phyloP scores from a whole-genome alignment of 2,888 invertebrate genomes.

The Agonopterix heracliana region DNA sequence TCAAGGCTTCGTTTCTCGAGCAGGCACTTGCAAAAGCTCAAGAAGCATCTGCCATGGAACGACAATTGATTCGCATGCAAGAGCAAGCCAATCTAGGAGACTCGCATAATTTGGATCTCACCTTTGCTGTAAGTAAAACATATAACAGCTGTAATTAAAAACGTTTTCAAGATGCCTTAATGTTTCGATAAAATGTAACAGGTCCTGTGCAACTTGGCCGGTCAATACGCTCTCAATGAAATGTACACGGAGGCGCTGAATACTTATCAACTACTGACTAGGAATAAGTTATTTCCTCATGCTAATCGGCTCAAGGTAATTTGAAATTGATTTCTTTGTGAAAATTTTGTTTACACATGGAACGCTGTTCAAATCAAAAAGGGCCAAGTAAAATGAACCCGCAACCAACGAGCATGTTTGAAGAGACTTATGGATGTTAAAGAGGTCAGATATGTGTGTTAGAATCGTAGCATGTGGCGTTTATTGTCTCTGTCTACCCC shows the following conservation, averaged over 20 bases:
- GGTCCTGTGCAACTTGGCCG: slow-evolving; percentile 97
- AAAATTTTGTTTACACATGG: background rate
- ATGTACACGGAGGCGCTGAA: slow-evolving; percentile 97
- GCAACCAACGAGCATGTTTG: too few species aligned
- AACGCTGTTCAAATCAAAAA: background rate
- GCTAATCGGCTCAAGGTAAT: slow-evolving; percentile 92
- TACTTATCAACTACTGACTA: slow-evolving; percentile 95
- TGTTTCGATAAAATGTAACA: slow-evolving; percentile 40
- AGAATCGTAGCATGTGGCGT: too few species aligned
- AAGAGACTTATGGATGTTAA: too few species aligned
- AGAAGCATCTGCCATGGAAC: slow-evolving; percentile 95
- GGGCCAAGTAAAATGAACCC: too few species aligned
- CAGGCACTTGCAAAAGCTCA: slow-evolving; percentile 92
- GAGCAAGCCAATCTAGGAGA: slow-evolving; percentile 94
- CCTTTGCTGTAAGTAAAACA: slow-evolving; percentile 86
- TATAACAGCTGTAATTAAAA: background rate
- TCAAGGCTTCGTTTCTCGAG: too few species aligned
- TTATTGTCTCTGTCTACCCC: too few species aligned
- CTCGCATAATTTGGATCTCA: slow-evolving; percentile 95
- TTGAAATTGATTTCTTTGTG: too few species aligned
- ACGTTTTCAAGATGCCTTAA: background rate
- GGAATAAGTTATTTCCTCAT: slow-evolving; percentile 95
- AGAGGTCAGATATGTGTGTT: too few species aligned
- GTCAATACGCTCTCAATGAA: slow-evolving; percentile 95
- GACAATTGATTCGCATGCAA: slow-evolving; percentile 91